phyloP scores from a whole-genome alignment of 2,113 vertebrate species.

The Phaethon lepturus region DNA sequence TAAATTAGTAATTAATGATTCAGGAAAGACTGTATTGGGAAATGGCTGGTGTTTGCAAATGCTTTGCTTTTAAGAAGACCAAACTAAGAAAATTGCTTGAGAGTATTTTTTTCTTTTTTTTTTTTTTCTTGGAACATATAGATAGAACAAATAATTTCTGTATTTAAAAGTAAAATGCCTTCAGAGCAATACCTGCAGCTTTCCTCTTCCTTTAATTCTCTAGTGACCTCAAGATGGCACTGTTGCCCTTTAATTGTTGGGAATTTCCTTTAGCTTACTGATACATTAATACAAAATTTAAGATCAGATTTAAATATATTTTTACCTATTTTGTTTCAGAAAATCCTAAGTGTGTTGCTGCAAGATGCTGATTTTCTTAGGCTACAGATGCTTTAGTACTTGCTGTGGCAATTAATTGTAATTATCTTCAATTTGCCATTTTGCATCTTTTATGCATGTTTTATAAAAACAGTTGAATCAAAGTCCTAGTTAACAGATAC shows the following conservation, averaged over 20 bases:
- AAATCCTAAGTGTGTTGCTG: neutral
- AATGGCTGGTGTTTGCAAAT: neutral
- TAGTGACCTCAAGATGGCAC: slow-evolving; percentile 62
- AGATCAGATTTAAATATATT: neutral
- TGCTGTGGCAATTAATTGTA: neutral
- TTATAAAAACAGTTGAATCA: neutral
- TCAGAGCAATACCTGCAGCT: neutral
- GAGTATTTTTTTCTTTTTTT: neutral
- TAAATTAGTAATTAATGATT: neutral
- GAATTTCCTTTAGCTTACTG: neutral
- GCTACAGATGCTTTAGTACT: neutral
- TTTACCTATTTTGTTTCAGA: neutral
- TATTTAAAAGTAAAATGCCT: neutral
- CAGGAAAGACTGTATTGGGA: neutral
- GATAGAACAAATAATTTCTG: neutral
- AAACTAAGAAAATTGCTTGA: neutral
- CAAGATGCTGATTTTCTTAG: neutral
- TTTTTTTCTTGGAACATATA: neutral
- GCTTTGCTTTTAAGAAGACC: neutral
- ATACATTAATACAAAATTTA: neutral
- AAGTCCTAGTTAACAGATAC: neutral
- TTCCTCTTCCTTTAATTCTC: neutral
- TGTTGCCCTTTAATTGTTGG: neutral
- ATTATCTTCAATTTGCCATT: neutral
- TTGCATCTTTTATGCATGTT: neutral